These are phyloP conservation scores for Cyclina sinensis DNA, from an alignment of 1,140 invertebrate genomes.

Conservation along the genomic window DNA sequence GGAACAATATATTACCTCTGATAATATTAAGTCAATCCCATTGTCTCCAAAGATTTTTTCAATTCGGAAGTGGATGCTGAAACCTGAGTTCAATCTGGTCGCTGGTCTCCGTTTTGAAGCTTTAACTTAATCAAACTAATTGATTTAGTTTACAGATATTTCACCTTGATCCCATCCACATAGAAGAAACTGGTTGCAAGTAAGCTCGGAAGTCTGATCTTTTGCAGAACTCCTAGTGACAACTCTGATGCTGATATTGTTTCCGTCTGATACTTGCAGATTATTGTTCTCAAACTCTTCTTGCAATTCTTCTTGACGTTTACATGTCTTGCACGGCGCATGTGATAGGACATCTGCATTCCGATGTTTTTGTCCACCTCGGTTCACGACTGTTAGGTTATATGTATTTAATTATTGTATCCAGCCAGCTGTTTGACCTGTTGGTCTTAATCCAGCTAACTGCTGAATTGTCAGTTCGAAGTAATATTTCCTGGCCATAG, in stretches of 20 bases:
- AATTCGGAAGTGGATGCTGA: neutral
- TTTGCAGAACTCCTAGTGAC: neutral
- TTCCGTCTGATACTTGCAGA: no score
- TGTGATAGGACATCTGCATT: conserved; percentile 78
- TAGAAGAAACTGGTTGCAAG: neutral
- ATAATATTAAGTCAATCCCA: no score
- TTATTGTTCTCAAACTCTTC: neutral
- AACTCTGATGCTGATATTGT: neutral
- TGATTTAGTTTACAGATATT: no score
- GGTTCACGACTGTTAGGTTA: conserved; percentile 73
- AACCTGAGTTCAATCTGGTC: neutral
- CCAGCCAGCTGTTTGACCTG: conserved; percentile 75
- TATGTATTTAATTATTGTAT: conserved; percentile 74
- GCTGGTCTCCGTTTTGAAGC: neutral
- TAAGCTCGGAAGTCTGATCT: neutral
- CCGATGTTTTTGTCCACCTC: conserved; percentile 68
- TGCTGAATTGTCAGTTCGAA: conserved; percentile 70
- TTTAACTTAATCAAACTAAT: no score
- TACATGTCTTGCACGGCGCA: no score
- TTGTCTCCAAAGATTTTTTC: conserved; percentile 15
- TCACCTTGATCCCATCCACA: neutral
- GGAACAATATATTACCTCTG: no score
- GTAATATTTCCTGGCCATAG: conserved; percentile 60
- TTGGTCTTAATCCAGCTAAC: conserved; percentile 55
- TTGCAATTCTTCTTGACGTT: no score